Base-by-base conservation (phyloP, 1,140 invertebrate genomes). In the Achroia grisella region DNA sequence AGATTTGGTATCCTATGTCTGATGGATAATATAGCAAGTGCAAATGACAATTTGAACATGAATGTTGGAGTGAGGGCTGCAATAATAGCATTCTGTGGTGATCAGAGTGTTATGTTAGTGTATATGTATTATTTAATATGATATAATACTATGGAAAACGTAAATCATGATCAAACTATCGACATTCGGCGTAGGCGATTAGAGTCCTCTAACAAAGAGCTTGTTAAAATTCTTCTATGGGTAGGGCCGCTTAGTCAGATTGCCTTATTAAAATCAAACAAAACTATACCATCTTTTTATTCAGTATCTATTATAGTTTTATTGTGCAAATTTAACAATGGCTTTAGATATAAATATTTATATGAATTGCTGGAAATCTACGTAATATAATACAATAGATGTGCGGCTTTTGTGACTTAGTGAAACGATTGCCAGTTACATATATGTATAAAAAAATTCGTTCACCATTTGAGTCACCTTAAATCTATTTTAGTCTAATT, bases 161-260 rank as follows among this genome's bases (percentile, higher is more conserved):
- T 17, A 10, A 35, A 13, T 37, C 14, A 37, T 15, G 17, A n/a
- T 37, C 4, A 37, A 8, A 0, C 14, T 10, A 17, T 15, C 12
- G 14, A 13, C 13, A 14, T 35, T 8, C 13, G 12, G 33, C n/a
- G 8, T n/a, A 1, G 8, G 37, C 39, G 48, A 58, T 49, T 53
- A 53, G 41, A 39, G 44, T 47, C 48, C 56, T 49, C 56, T 62
- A 66, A 72, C 75, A 74, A 82, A 66, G 65, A 54, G 61, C 78
- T 82, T 78, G 78, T 79, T 82, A 82, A 79, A 68, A 79, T 82
- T 76, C 72, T 71, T 75, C 50, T 40, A 70, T 47, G 47, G 33
- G n/a, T 31, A 29, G 49, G 54, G 62, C 62, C 67, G 70, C 54
- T 56, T 48, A 64, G 32, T 39, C n/a, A n/a, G n/a, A n/a, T n/a